Conservation (phyloP, 1,140 invertebrate genomes). For the Drosophila pruinosa region DNA sequence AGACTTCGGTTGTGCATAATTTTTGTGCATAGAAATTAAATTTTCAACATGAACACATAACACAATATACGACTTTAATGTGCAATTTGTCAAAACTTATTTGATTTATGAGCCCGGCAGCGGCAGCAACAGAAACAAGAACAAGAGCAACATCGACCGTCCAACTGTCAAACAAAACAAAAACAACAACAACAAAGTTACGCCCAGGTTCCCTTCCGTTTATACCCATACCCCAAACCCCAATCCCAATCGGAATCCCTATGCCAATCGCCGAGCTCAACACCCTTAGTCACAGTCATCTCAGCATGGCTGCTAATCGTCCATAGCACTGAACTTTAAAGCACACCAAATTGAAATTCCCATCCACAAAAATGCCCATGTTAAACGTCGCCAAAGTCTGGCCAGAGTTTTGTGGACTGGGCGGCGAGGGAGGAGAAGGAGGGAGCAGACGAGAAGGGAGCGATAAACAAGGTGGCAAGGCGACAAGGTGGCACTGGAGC, state of each 20-base stretch:
- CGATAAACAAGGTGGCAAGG: background rate
- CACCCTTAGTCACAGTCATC: background rate
- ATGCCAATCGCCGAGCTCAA: background rate
- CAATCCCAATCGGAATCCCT: background rate
- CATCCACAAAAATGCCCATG: conserved; percentile 28
- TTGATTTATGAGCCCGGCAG: conserved; percentile 69
- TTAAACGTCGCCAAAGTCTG: conserved; percentile 2
- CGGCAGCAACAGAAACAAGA: conserved; percentile 28
- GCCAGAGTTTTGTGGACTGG: background rate
- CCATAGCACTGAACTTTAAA: conserved; percentile 35
- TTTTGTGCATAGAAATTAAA: conserved; percentile 51
- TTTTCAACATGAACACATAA: conserved; percentile 45
- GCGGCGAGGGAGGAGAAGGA: background rate
- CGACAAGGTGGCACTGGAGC: background rate
- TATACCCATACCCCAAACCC: background rate
- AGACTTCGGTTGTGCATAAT: conserved; percentile 15
- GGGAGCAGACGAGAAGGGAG: background rate
- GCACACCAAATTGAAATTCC: conserved; percentile 42
- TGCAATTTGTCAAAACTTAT: conserved; percentile 80
- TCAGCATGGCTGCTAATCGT: conserved; percentile 37
- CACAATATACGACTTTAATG: conserved; percentile 65
- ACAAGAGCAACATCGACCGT: conserved; percentile 24
- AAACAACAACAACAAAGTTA: conserved; percentile 31
- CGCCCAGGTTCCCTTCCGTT: conserved; percentile 6
- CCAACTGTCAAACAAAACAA: conserved; percentile 36